phyloP scores from a whole-genome alignment of 2,113 vertebrate genomes.

The Conger conger region DNA sequence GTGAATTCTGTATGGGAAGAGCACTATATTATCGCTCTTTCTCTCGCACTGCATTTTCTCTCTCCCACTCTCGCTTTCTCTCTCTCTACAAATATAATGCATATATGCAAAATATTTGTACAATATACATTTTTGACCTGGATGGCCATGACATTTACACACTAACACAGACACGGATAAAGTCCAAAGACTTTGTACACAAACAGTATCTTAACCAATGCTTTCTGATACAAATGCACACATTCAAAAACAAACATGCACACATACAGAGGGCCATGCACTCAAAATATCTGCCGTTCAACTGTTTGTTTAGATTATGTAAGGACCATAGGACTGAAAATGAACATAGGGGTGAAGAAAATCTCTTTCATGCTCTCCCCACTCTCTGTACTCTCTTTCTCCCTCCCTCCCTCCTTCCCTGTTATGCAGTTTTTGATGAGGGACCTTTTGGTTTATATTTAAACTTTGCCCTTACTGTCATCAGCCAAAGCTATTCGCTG shows the following conservation, averaged over 20 bases:
- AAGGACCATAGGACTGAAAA: not conserved
- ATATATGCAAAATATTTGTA: not conserved
- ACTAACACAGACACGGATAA: not conserved
- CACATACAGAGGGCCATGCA: not conserved
- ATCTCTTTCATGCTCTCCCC: not conserved
- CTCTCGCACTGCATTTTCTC: too few species aligned
- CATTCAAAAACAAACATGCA: not conserved
- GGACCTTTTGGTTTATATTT: constrained; percentile 41
- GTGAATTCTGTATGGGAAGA: not conserved
- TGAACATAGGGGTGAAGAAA: not conserved
- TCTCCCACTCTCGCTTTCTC: too few species aligned
- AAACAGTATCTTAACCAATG: not conserved
- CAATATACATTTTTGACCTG: not conserved
- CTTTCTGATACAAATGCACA: not conserved
- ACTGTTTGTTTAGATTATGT: not conserved
- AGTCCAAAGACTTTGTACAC: not conserved
- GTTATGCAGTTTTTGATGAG: not conserved
- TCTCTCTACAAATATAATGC: too few species aligned
- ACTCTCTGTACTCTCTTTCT: constrained; percentile 1
- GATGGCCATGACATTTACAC: not conserved
- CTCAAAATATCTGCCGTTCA: not conserved
- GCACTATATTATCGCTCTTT: not conserved
- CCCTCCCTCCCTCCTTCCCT: constrained; percentile 20
- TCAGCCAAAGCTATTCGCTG: constrained; percentile 41
- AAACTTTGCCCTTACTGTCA: constrained; percentile 45